Evolutionary conservation across 2,888 invertebrate species (phyloP).

Genomic region (Harmothoe impar): DNA sequence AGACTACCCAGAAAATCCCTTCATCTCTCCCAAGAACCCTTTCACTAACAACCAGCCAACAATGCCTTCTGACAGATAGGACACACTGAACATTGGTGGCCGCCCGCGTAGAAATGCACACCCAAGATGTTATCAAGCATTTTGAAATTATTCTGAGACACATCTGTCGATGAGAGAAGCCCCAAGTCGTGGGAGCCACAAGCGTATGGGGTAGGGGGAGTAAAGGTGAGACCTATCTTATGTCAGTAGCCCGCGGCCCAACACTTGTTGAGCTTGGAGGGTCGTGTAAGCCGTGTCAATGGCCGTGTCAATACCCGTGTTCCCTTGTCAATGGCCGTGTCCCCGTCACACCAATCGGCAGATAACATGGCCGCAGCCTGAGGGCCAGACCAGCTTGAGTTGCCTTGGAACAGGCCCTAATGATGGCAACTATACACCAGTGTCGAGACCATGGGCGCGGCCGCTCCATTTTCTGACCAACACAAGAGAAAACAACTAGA

Average conservation of each 20-base stretch:
- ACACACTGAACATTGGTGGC: conserved; percentile 7
- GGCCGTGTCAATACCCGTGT: conserved; percentile 32
- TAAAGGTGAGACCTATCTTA: conserved; percentile 28
- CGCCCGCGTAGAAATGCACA: conserved; percentile 39
- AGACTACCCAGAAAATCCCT: background rate
- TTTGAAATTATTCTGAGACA: conserved; percentile 52
- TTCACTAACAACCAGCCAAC: background rate
- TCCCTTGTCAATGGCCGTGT: conserved; percentile 49
- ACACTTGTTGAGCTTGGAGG: conserved; percentile 50
- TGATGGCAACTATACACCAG: conserved; percentile 53
- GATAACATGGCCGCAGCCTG: conserved; percentile 23
- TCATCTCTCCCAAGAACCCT: background rate
- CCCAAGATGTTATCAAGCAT: conserved; percentile 31
- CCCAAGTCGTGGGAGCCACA: background rate
- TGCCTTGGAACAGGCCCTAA: background rate
- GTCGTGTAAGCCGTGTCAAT: conserved; percentile 16
- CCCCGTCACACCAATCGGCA: conserved; percentile 34
- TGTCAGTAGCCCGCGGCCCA: conserved; percentile 16
- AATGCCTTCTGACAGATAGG: background rate
- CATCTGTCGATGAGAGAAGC: conserved; percentile 48
- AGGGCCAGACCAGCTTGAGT: conserved; percentile 41
- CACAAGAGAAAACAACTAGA: conserved; percentile 53
- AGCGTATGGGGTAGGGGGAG: background rate
- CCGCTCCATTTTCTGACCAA: background rate
- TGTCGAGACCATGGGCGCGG: background rate